These are phyloP conservation scores for Corydoras sp. DNA, from an alignment of 2,113 vertebrate species.

Conservation along the genomic window DNA sequence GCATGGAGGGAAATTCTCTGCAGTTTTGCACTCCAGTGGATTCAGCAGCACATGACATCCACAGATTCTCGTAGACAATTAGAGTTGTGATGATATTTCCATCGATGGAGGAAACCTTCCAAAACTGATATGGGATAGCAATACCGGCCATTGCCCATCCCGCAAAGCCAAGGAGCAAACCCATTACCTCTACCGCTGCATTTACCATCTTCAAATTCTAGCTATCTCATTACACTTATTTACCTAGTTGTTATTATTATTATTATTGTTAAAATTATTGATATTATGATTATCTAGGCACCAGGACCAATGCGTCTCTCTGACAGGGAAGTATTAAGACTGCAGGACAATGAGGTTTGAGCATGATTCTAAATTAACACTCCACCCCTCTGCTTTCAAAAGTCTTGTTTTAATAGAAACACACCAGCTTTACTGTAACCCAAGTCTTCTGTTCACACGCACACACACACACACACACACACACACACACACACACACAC, in stretches of 20 bases:
- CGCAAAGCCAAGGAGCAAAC: slow-evolving; percentile 57
- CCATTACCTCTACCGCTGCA: slow-evolving; percentile 53
- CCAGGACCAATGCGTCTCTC: not conserved
- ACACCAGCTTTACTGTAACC: not conserved
- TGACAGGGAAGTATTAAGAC: not conserved
- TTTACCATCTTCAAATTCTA: slow-evolving; percentile 47
- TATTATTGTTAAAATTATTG: not conserved
- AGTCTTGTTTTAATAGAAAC: not conserved
- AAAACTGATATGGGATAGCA: slow-evolving; percentile 57
- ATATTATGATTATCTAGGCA: not conserved
- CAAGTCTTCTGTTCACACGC: not conserved
- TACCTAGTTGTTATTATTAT: not conserved
- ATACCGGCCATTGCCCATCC: slow-evolving; percentile 59
- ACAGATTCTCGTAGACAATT: slow-evolving; percentile 79
- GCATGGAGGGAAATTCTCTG: slow-evolving; percentile 76
- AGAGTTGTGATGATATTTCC: slow-evolving; percentile 78
- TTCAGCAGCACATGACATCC: slow-evolving; percentile 79
- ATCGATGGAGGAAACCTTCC: slow-evolving; percentile 62
- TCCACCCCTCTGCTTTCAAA: not conserved
- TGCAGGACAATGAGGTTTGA: not conserved
- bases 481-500: slow-evolving; percentile 1
- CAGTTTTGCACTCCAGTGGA: slow-evolving; percentile 78
- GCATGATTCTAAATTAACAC: not conserved
- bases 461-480: not conserved
- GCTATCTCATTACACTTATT: not conserved